Evolutionary conservation across 1,140 invertebrate species (phyloP), one percentile per base, ranked within the genome.

Genomic region (Danaus plexippus): DNA sequence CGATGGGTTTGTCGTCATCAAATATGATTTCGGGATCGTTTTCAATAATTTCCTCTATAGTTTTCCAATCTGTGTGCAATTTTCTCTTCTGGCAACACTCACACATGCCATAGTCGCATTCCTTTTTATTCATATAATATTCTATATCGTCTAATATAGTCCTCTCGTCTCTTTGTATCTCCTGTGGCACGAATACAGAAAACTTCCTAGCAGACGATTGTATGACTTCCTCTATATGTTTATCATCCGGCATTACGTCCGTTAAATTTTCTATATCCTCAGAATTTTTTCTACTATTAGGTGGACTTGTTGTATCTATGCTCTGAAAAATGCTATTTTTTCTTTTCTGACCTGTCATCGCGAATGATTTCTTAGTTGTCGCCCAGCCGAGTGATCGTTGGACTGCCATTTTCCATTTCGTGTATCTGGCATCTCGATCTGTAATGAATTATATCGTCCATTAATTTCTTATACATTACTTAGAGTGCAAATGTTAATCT

Each of bases 351-450:
- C 91, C 92, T 89, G 92, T 94, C 91, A 94, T 93, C 52, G 90
- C 83, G 50, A 88, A 82, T 7, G 92, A 92, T 80, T 92, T 93
- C 74, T 93, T 93, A 0, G 89, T 87, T 2, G 89, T 89, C 11
- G 93, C 92, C 96, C 96, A 98, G 55, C 94, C 94, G 61, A 96
- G 89, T 40, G 94, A 95, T 47, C 96, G 91, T 71, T 96, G 91
- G 2, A 98, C 94, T 1, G 96, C 96, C 90, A 95, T 94, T 85
- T 97, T 97, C 96, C 96, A 98, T 85, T 95, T 94, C 15, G 90
- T 92, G 79, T 96, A 97, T 57, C 94, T 90, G 1, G 89, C 85
- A 65, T 96, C 92, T 47, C 95, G 91, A 73, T 97, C 96, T 94
- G 78, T 89, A 88, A 45, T 12, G 51, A 12, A 47, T 53, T 5